phyloP scores from a whole-genome alignment of 2,888 invertebrate species.

The Phyllotreta striolata region DNA sequence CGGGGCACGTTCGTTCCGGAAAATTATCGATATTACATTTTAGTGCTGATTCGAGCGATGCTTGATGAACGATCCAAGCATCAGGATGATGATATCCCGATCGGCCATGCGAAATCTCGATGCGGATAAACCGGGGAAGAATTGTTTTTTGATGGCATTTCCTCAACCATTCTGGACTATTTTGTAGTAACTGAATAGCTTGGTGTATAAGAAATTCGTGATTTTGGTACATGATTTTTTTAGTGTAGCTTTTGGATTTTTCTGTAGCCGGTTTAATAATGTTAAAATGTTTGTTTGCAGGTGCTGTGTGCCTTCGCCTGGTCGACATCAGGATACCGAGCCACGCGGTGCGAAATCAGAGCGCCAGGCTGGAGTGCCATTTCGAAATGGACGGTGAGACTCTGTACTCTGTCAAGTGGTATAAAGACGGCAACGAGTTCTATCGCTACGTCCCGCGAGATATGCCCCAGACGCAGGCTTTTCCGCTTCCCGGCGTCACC shows the following conservation, averaged over 20 bases:
- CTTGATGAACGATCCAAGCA: constrained; percentile 15
- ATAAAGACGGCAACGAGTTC: constrained; percentile 90
- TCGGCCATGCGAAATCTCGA: constrained; percentile 11
- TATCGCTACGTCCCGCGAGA: constrained; percentile 87
- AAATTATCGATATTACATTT: constrained; percentile 27
- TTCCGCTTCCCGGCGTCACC: constrained; percentile 80
- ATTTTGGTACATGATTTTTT: no score
- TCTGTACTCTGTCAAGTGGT: constrained; percentile 91
- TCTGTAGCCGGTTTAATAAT: no score
- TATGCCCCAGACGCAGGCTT: constrained; percentile 80
- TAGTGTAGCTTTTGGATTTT: no score
- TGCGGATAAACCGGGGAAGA: constrained; percentile 16
- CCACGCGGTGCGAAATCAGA: constrained; percentile 81
- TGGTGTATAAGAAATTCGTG: no score
- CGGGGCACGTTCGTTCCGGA: constrained; percentile 11
- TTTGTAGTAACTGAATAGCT: no score
- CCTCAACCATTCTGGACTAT: no score
- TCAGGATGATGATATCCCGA: constrained; percentile 18
- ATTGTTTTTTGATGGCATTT: neutral
- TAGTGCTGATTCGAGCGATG: constrained; percentile 13
- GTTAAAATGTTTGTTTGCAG: constrained; percentile 49
- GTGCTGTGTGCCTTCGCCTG: constrained; percentile 67
- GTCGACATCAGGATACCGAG: constrained; percentile 82
- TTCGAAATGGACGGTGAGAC: constrained; percentile 85
- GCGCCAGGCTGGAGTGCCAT: constrained; percentile 80